Conservation (phyloP, 1,140 invertebrate genomes). For the Acyrthosiphon pisum region DNA sequence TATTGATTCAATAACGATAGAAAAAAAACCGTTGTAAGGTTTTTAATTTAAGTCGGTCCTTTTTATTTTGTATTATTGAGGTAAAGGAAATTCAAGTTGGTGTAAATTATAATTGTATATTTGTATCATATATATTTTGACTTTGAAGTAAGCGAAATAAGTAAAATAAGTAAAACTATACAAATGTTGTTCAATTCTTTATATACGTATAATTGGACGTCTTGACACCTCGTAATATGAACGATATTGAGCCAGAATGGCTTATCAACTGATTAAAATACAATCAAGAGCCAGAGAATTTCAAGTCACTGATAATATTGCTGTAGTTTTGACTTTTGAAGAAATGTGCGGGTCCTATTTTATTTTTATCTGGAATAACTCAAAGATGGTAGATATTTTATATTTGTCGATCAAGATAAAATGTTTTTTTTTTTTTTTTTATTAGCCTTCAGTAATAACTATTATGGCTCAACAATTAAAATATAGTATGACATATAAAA, state of each 20-base stretch:
- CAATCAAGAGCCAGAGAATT: too few relatives aligned
- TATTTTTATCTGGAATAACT: background rate
- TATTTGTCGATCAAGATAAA: background rate
- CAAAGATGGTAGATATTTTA: background rate
- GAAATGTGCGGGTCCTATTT: background rate
- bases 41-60: background rate
- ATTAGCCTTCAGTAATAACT: too few relatives aligned
- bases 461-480: too few relatives aligned
- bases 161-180: background rate
- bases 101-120: conserved; percentile 10
- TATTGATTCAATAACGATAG: background rate
- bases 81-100: background rate
- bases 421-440: too few relatives aligned
- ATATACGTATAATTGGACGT: background rate
- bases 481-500: too few relatives aligned
- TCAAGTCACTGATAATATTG: background rate
- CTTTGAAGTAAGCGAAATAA: background rate
- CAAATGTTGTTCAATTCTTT: background rate
- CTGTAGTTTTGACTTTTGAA: background rate
- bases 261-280: background rate
- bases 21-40: background rate
- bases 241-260: background rate
- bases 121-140: background rate
- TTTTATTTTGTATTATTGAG: background rate
- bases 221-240: background rate